These are phyloP conservation scores for Thunnus albacares DNA, from an alignment of 2,797 vertebrate species.

Conservation along the genomic window DNA sequence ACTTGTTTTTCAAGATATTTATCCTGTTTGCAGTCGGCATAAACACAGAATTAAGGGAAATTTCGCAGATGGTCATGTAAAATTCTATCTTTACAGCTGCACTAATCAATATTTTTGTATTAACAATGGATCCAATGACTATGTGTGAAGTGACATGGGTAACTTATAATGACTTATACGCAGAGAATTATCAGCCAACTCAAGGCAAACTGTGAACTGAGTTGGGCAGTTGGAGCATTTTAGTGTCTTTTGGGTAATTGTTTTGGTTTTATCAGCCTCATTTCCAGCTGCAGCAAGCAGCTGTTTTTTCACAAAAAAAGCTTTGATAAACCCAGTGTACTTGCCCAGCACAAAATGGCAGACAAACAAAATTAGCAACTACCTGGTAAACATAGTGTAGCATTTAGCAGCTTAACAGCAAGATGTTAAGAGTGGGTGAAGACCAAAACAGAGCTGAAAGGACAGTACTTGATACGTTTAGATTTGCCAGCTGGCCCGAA, in stretches of 20 bases:
- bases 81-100: neutral
- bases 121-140: no score
- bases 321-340: neutral
- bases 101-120: conserved; percentile 1
- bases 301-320: no score
- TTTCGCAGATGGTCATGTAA: neutral
- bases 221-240: no score
- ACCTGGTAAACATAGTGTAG: neutral
- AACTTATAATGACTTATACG: neutral
- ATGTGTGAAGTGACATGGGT: neutral
- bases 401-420: neutral
- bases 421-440: neutral
- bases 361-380: no score
- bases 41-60: neutral
- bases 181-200: no score
- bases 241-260: no score
- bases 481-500: neutral
- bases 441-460: no score
- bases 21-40: neutral
- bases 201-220: no score
- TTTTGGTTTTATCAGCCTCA: no score
- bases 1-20: no score
- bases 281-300: no score
- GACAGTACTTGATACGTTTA: neutral
- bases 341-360: neutral